phyloP scores from a whole-genome alignment of 2,888 invertebrate species.

The Prostheceraeus crozeri region DNA sequence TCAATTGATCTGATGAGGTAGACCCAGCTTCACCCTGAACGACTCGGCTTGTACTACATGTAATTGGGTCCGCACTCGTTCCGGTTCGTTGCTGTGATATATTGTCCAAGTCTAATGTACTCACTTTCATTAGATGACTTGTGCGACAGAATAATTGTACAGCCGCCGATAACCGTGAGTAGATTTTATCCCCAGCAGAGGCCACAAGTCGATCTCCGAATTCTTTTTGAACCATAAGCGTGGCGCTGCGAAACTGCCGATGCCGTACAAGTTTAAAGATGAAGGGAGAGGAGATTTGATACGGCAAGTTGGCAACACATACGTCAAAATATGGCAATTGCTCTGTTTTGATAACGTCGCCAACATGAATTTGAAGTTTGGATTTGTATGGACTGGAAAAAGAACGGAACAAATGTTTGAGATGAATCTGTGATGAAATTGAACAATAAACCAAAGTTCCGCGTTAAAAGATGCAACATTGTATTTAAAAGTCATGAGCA shows the following conservation, averaged over 20 bases:
- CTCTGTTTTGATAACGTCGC: slow-evolving; percentile 86
- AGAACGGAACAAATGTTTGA: slow-evolving; percentile 27
- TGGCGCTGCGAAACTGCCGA: slow-evolving; percentile 70
- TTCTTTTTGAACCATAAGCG: slow-evolving; percentile 96
- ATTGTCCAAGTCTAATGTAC: too few species aligned
- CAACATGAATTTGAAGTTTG: slow-evolving; percentile 81
- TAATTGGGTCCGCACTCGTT: too few species aligned
- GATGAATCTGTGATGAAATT: slow-evolving; percentile 29
- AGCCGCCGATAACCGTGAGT: slow-evolving; percentile 88
- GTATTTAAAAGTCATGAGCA: too few species aligned
- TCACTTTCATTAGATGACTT: slow-evolving; percentile 88
- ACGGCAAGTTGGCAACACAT: slow-evolving; percentile 95
- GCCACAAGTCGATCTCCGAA: slow-evolving; percentile 94
- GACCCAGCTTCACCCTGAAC: too few species aligned
- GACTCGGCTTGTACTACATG: too few species aligned
- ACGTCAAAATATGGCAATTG: slow-evolving; percentile 88
- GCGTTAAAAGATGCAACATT: too few species aligned
- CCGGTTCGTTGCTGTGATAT: too few species aligned
- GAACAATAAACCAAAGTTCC: neutral
- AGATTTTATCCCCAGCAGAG: slow-evolving; percentile 90
- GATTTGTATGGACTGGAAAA: slow-evolving; percentile 72
- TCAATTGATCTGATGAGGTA: too few species aligned
- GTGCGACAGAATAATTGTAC: slow-evolving; percentile 88
- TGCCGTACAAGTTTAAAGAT: slow-evolving; percentile 87
- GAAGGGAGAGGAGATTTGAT: slow-evolving; percentile 78